Percentiles rank a stretch among this genome's conserved stretches.
Evolutionary conservation across 1,140 invertebrate species (phyloP).

Genomic region (Drosophila sproati): DNA sequence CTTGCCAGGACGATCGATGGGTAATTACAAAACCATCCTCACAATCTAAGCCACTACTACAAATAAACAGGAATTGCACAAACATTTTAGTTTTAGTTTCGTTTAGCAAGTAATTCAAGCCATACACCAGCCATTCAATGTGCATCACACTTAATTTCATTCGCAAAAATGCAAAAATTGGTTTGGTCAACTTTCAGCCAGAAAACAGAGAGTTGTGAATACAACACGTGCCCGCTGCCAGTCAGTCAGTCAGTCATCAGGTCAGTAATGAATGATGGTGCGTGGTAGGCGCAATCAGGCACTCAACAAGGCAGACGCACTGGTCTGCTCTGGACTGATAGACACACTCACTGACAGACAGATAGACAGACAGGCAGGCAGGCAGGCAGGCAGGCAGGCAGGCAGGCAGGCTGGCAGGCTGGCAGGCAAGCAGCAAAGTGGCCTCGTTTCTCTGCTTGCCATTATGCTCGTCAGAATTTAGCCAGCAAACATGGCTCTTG

Average conservation of each 20-base stretch:
- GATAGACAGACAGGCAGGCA: too few relatives aligned
- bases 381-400: too few relatives aligned
- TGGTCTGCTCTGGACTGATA: too few relatives aligned
- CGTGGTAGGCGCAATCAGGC: conserved; percentile 11
- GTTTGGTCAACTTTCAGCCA: conserved; percentile 59
- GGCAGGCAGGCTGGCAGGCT: not conserved
- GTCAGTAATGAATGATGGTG: conserved; percentile 37
- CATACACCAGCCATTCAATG: conserved; percentile 48
- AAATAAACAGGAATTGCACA: not conserved
- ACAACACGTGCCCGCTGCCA: conserved; percentile 45
- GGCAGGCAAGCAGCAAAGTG: conserved; percentile 38
- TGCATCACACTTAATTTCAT: conserved; percentile 66
- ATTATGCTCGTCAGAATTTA: conserved; percentile 39
- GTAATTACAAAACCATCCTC: too few relatives aligned
- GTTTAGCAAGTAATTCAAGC: too few relatives aligned
- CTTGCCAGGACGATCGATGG: too few relatives aligned
- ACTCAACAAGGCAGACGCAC: too few relatives aligned
- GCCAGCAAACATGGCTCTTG: not conserved
- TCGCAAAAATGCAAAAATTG: conserved; percentile 28
- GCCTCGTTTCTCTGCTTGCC: conserved; percentile 52
- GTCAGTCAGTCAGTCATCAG: not conserved
- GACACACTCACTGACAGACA: too few relatives aligned
- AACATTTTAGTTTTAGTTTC: too few relatives aligned
- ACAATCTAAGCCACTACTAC: not conserved
- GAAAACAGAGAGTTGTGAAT: conserved; percentile 51